These are phyloP conservation scores for Oplegnathus fasciatus DNA, from an alignment of 2,113 vertebrate genomes.

Conservation along the genomic window DNA sequence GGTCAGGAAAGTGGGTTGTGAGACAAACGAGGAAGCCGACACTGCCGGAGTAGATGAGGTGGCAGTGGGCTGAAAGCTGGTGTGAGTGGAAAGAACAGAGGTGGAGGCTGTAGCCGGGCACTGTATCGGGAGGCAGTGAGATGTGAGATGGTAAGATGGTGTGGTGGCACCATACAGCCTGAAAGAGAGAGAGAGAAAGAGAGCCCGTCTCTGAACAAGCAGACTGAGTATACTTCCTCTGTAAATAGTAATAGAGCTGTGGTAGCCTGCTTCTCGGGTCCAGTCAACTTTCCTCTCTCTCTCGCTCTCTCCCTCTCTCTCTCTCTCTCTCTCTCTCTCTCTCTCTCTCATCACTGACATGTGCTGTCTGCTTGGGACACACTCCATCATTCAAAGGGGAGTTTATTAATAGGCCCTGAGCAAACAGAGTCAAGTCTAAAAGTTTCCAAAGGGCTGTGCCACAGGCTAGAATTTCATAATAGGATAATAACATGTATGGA, in stretches of 20 bases:
- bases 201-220: conserved; percentile 48
- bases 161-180: conserved; percentile 55
- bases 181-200: conserved; percentile 18
- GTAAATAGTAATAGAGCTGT: conserved; percentile 74
- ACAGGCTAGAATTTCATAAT: conserved; percentile 82
- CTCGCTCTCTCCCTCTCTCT: conserved; percentile 60
- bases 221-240: conserved; percentile 50
- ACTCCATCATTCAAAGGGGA: conserved; percentile 80
- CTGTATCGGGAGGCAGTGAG: conserved; percentile 12
- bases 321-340: conserved; percentile 26
- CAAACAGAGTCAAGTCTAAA: conserved; percentile 82
- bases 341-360: conserved; percentile 76
- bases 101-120: conserved; percentile 32
- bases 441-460: conserved; percentile 79
- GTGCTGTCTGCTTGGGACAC: conserved; percentile 80
- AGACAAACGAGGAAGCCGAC: conserved; percentile 56
- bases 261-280: conserved; percentile 45
- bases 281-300: conserved; percentile 50
- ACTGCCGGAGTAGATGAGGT: conserved; percentile 63
- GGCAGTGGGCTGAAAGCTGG: conserved; percentile 49
- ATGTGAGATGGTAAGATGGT: conserved; percentile 45
- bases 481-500: conserved; percentile 80
- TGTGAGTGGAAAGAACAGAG: conserved; percentile 47
- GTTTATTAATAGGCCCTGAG: conserved; percentile 84
- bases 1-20: conserved; percentile 50